Conservation (phyloP, 2,888 invertebrate genomes). For the Pedicia rivosa region DNA sequence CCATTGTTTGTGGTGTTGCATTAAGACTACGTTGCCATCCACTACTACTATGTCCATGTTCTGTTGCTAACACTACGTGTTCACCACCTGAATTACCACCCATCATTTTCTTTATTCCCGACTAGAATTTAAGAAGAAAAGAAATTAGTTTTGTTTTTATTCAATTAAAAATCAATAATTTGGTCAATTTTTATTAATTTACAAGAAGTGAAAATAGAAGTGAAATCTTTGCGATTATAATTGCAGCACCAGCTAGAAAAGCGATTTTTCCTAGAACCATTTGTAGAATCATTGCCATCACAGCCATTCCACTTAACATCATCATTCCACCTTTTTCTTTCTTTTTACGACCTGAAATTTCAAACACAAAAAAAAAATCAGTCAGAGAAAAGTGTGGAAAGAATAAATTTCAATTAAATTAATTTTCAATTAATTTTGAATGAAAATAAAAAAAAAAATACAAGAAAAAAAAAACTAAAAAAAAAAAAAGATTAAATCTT, state of each 20-base stretch:
- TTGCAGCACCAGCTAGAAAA: slow-evolving; percentile 46
- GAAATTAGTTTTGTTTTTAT: neutral
- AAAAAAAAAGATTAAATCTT: too few relatives aligned
- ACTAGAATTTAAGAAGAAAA: neutral
- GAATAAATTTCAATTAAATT: too few relatives aligned
- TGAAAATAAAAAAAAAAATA: too few relatives aligned
- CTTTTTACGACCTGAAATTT: slow-evolving; percentile 37
- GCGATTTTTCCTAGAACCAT: slow-evolving; percentile 51
- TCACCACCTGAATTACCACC: slow-evolving; percentile 32
- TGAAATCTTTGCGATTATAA: slow-evolving; percentile 49
- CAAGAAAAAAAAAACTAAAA: too few relatives aligned
- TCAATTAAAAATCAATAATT: neutral
- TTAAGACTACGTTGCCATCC: slow-evolving; percentile 30
- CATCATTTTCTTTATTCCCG: slow-evolving; percentile 36
- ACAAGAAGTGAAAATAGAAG: slow-evolving; percentile 40
- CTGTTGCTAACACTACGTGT: slow-evolving; percentile 34
- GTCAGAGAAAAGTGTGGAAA: too few relatives aligned
- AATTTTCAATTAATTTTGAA: too few relatives aligned
- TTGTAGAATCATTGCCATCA: slow-evolving; percentile 46
- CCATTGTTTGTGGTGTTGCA: slow-evolving; percentile 23
- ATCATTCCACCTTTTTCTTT: slow-evolving; percentile 35
- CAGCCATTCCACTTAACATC: slow-evolving; percentile 42
- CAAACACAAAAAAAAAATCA: too few relatives aligned
- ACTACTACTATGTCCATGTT: slow-evolving; percentile 20
- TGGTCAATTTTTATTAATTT: slow-evolving; percentile 15